Conservation (phyloP, 2,113 vertebrate genomes). For the Clarias batrachus region DNA sequence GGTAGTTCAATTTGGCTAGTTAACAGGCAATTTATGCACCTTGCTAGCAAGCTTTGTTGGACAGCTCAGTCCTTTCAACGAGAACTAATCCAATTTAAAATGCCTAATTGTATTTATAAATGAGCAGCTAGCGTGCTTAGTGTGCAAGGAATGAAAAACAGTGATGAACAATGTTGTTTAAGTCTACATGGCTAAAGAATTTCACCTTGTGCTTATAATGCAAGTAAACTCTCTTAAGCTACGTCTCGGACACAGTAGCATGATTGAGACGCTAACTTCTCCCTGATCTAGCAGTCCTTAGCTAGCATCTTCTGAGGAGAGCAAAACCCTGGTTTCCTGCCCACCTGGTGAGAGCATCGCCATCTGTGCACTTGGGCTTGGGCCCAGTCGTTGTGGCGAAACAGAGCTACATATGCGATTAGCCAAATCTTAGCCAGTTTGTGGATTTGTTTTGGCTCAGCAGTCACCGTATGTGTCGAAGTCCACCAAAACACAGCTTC, state of each 20-base stretch:
- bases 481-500: constrained; percentile 4
- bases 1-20: neutral
- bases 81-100: neutral
- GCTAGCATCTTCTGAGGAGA: neutral
- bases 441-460: constrained; percentile 27
- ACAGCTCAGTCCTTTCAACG: neutral
- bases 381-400: neutral
- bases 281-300: neutral
- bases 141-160: neutral
- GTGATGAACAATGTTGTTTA: too few species aligned
- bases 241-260: neutral
- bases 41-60: neutral
- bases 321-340: neutral
- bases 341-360: neutral
- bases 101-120: neutral
- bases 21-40: neutral
- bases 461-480: neutral
- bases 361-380: constrained; percentile 31
- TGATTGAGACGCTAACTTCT: neutral
- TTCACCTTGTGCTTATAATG: too few species aligned
- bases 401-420: constrained; percentile 19
- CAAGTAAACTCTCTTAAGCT: neutral
- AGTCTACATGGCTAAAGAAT: neutral
- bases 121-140: neutral
- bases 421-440: constrained; percentile 8